Evolutionary conservation across 2,113 vertebrate genomes (phyloP), one percentile per base, ranked within the genome.

Genomic region (Phainopepla nitens): DNA sequence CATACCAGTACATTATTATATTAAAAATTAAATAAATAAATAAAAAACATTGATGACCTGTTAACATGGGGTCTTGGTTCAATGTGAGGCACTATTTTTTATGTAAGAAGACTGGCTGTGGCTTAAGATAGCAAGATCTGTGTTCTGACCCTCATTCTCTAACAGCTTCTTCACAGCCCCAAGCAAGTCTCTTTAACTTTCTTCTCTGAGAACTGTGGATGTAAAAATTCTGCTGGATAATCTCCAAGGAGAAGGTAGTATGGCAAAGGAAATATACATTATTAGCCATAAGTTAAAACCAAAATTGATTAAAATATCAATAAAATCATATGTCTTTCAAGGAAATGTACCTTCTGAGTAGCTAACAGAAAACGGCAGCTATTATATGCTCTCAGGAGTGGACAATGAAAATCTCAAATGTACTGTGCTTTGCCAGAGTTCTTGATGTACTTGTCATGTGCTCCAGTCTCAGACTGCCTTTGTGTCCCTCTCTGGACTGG

Each of bases 381-480:
- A 12, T 65, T 72, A 12, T 8, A 33, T 22, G 8, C 41, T 69
- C 23, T 44, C 2, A 4, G 50, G 21, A 57, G 11, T 13, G 47
- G n/a, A 88, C 49, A 82, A 82, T 25, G 45, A 57, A 82, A 77
- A 36, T 57, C 18, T 27, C 20, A 66, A 36, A 62, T 28, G 4
- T 83, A 20, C 31, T 2, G 1, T 83, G 18, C 23, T 80, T 88
- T 92, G 51, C 68, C 44, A 50, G 10, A 60, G 23, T 20, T 60
- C 42, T 64, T 11, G 15, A 25, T 72, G 65, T 20, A 50, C 3
- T 25, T 6, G 0, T 24, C 1, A 0, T 44, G 29, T 49, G 36
- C 27, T 71, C 17, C 61, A 41, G 53, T 56, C 53, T 57, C n/a
- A 23, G 44, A 11, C 49, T 11, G 3, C 25, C 31, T 53, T 51